Evolutionary conservation across 2,797 vertebrate genomes (phyloP), one percentile per base, ranked within the genome.

Genomic region (Phaenicophaeus curvirostris): DNA sequence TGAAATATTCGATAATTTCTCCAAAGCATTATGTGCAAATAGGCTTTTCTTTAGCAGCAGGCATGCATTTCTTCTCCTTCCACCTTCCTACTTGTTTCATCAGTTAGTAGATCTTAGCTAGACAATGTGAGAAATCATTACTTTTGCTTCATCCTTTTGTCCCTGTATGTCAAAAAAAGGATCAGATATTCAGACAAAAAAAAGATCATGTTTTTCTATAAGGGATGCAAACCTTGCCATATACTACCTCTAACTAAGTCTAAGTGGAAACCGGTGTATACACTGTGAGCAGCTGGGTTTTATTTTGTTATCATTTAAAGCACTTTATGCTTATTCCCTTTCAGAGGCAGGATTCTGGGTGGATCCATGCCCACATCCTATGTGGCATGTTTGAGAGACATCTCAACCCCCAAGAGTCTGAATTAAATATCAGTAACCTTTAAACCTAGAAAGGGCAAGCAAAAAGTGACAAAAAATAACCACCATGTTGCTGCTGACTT

Each of bases 31-130:
- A 94, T 93, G 96, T 93, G 30, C 63, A 94, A 97, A 94, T 71
- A 76, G 80, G 65, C 96, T 95, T 96, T 96, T 95, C 93, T 95
- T 96, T 84, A 94, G 90, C 85, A 94, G 94, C 92, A 96, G 72
- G 93, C 93, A 97, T 92, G 93, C 94, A 94, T 94, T 89, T 90
- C 94, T 97, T 96, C 85, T 95, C 82, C 90, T 92, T 96, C 90
- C 93, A 96, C 91, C 71, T 96, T 95, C 91, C 82, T 91, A 63
- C 59, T 92, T 77, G 16, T 85, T 92, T 85, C 82, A 94, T 96
- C 93, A 90, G 72, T 79, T 65, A 93, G 51, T n/a, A 89, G 83
- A 95, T 87, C 93, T 90, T 80, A 74, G 76, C 28, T 53, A 50
- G 93, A 46, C 72, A 89, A 75, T 87, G 78, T 94, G 92, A 93